Evolutionary conservation across 2,888 invertebrate species (phyloP), one percentile per base, ranked within the genome.

Genomic region (Epiblema foenella): DNA sequence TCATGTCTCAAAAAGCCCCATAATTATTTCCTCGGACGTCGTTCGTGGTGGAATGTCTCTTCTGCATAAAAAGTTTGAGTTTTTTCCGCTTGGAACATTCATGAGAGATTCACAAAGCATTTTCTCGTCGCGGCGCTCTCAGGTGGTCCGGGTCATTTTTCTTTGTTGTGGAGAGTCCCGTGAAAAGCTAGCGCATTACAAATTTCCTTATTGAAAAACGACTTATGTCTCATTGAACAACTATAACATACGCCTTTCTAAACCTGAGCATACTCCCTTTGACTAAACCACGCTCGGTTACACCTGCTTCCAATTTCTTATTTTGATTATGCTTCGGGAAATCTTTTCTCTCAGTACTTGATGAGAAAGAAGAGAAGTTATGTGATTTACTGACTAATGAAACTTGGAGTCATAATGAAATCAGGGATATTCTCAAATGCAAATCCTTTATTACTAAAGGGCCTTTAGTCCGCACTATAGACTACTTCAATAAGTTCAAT

Each of bases 71-170:
- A 63, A 63, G 5, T 24, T 59, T 15, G 7, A 18, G 2, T 15
- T 64, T 56, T 56, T 64, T 24, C 52, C 64, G n/a, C 39, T 39
- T 15, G 39, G 39, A 64, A 64, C 52, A 64, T 64, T 64, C 64
- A 52, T 20, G 51, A 52, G 63, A 15, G 54, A 64, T 54, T 39
- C 64, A 54, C 64, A 64, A 64, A 64, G 64, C 64, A 24, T 64
- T 64, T 39, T 24, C 63, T 63, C 57, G 12, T 49, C 46, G 60
- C 52, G 64, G 24, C 64, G 52, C 64, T 64, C 64, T 64, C 64
- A 54, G 64, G 52, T 64, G 39, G 63, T 11, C 51, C 39, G 52
- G 63, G 64, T 54, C 64, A 64, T 64, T 64, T 64, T 64, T 64
- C 64, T 64, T 64, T 64, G 64, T 64, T 64, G 52, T 54, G 64